Percentiles rank a stretch among this genome's conserved stretches.
Conservation (phyloP, 2,797 vertebrate species). For the Macrochelys suwanniensis region DNA sequence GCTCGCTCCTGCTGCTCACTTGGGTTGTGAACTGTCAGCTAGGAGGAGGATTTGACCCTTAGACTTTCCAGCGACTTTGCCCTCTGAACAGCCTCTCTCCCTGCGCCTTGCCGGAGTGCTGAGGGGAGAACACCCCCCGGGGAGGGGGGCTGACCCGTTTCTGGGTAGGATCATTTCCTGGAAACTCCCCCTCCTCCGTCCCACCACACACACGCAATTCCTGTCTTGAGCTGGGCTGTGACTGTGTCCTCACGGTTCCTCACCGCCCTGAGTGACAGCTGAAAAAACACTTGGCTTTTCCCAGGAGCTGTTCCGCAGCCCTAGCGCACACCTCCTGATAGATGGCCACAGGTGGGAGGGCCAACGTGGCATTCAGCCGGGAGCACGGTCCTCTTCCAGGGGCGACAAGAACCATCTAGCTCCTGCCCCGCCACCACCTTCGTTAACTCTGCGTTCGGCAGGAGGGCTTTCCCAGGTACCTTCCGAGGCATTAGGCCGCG, state of each 20-base stretch:
- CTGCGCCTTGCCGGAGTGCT: background rate
- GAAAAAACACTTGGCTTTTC: slow-evolving; percentile 52
- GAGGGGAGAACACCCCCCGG: background rate
- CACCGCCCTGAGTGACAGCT: background rate
- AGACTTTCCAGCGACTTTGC: rapidly evolving
- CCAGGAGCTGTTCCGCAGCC: slow-evolving; percentile 6
- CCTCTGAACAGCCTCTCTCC: background rate
- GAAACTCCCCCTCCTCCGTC: background rate
- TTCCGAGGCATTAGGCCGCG: background rate
- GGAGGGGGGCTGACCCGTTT: too few species aligned
- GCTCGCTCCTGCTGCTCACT: background rate
- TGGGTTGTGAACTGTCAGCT: background rate
- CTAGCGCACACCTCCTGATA: background rate
- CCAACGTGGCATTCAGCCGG: rapidly evolving
- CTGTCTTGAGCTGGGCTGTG: rapidly evolving
- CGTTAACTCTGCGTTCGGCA: background rate
- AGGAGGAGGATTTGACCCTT: slow-evolving; percentile 21
- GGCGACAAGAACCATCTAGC: rapidly evolving
- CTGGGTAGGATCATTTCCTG: background rate
- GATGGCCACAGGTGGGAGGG: slow-evolving; percentile 3
- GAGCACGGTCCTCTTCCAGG: background rate
- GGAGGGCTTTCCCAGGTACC: background rate
- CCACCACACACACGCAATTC: background rate
- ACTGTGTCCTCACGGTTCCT: slow-evolving; percentile 33
- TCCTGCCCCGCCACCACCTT: background rate